Evolutionary conservation across 30 jellyfish, hydroid and myxozoan genomes (phyloP).

Genomic region (Cassiopea xamachana): DNA sequence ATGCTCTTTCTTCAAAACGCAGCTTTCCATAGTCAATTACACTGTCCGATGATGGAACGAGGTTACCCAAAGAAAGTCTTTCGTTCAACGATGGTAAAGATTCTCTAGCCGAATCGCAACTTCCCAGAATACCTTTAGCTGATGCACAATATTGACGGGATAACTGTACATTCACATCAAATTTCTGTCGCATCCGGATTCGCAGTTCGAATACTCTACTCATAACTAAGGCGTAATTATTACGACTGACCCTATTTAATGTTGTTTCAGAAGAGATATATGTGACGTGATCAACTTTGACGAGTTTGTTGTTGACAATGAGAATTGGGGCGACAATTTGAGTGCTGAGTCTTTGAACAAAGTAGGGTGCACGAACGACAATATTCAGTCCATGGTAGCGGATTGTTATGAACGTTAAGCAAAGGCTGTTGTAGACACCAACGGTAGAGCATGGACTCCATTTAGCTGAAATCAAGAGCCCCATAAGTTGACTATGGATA

Average conservation of each 20-base stretch:
- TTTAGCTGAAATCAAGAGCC: conserved; percentile 11
- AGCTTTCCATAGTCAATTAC: conserved; percentile 11
- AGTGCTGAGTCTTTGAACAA: background rate
- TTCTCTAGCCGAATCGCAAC: conserved; percentile 49
- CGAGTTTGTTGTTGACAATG: conserved; percentile 16
- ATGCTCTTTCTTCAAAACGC: background rate
- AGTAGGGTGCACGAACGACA: conserved; percentile 66
- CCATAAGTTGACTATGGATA: background rate
- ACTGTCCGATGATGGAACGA: conserved; percentile 27
- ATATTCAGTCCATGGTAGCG: conserved; percentile 7
- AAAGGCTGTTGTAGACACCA: conserved; percentile 34
- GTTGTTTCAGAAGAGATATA: conserved; percentile 7
- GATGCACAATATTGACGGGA: conserved; percentile 15
- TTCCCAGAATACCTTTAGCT: conserved; percentile 52
- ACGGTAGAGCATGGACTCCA: conserved; percentile 25
- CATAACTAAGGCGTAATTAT: conserved; percentile 23
- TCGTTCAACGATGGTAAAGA: conserved; percentile 2
- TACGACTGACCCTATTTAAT: conserved; percentile 28
- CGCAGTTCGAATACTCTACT: conserved; percentile 13
- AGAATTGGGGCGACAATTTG: conserved; percentile 27
- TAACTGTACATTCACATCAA: conserved; percentile 23
- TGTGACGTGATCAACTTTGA: conserved; percentile 47
- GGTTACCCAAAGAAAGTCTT: background rate
- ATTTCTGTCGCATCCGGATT: conserved; percentile 35
- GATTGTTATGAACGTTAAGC: conserved; percentile 46